Evolutionary conservation across 1,140 invertebrate species (phyloP).

Genomic region (Leptopilina boulardi): DNA sequence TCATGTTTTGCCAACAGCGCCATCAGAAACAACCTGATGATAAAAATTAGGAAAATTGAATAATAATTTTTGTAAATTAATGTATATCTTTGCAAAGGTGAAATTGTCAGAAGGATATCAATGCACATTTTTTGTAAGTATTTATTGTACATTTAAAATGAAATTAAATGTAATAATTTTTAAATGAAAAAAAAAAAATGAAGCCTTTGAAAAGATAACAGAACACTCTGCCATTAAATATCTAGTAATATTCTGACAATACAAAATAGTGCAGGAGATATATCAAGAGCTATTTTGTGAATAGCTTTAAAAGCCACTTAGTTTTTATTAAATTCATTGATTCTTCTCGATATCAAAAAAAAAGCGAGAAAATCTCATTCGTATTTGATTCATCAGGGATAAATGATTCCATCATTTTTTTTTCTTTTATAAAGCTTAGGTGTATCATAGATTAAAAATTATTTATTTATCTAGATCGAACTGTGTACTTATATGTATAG

Average conservation of each 20-base stretch:
- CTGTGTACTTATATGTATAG: slow-evolving; percentile 39
- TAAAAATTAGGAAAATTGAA: neutral
- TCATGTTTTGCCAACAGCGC: slow-evolving; percentile 83
- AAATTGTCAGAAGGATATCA: neutral
- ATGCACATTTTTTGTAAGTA: neutral
- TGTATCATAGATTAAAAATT: slow-evolving; percentile 28
- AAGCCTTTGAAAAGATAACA: neutral
- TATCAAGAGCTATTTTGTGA: neutral
- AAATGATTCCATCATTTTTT: slow-evolving; percentile 28
- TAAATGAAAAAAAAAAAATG: too few species aligned
- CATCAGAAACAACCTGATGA: slow-evolving; percentile 59
- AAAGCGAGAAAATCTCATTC: neutral
- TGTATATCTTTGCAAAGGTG: neutral
- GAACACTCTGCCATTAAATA: slow-evolving; percentile 43
- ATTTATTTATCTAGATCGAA: slow-evolving; percentile 36
- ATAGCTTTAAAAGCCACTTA: neutral
- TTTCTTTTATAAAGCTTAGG: slow-evolving; percentile 19
- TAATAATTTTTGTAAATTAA: slow-evolving; percentile 8
- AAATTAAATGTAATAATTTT: neutral
- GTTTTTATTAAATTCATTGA: neutral
- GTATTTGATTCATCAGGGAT: slow-evolving; percentile 35
- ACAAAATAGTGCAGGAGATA: slow-evolving; percentile 39
- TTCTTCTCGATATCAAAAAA: neutral
- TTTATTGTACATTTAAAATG: neutral
- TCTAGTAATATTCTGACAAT: slow-evolving; percentile 49